Base-by-base conservation (phyloP, 1,140 invertebrate genomes). In the Eriocheir sinensis region DNA sequence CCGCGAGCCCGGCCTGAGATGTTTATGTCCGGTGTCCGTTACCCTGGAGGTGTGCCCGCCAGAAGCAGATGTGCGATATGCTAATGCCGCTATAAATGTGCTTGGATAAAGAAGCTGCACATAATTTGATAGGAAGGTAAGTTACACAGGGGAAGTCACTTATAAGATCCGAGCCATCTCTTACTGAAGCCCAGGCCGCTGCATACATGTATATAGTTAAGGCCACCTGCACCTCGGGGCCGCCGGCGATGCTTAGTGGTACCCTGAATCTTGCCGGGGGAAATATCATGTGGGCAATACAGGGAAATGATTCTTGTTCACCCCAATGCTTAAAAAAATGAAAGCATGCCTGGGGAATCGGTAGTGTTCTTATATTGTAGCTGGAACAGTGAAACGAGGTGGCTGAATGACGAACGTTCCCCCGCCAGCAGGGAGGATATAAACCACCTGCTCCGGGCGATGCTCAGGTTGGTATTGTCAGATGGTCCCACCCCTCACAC, bases 21-120 rank as follows among this genome's bases (percentile, higher is more conserved):
- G 81, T 92, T 92, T 92, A 92, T 92, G 91, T 44, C 6, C 30
- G 79, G 44, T 80, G 79, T 83, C 17, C 34, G 91, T 40, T 80
- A 32, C 91, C 91, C 34, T 38, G 30, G 38, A 91, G 89, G 36
- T 34, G 38, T 36, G 60, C 44, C 32, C 89, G 89, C 53, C 60
- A 79, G 30, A 79, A 40, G 79, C 30, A 41, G 91, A 92, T 92
- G 36, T 80, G 38, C 34, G 91, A 92, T 92, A 92, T 92, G 91
- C 91, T 92, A 92, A 92, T 92, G 79, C 79, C 41, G n/a, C 60
- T 81, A 92, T 92, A 92, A 92, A 92, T 92, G 91, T 40, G 72
- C 91, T 44, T 80, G 34, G 79, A 83, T 83, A 83, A 83, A 83
- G 79, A 83, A 83, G 72, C 79, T 48, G 79, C 91, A 83, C 41